phyloP scores from a whole-genome alignment of 1,140 invertebrate species.

The Drosophila burlai region DNA sequence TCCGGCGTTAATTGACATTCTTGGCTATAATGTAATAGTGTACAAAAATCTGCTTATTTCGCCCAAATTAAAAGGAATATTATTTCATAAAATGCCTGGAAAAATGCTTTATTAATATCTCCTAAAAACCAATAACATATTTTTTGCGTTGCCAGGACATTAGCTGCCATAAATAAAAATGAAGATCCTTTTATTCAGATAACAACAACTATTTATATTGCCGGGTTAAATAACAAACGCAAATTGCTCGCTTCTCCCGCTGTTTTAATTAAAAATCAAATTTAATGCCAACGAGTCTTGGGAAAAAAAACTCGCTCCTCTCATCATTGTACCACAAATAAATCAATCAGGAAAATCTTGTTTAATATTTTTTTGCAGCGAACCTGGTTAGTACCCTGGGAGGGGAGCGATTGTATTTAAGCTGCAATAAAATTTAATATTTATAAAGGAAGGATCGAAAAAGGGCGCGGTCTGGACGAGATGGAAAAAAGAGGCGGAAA shows the following conservation, averaged over 20 bases:
- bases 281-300: constrained; percentile 29
- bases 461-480: neutral
- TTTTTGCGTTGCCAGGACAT: neutral
- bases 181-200: constrained; percentile 8
- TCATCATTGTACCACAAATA: constrained; percentile 19
- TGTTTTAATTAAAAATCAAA: constrained; percentile 51
- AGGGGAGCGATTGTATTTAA: constrained; percentile 15
- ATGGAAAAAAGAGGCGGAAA: constrained; percentile 58
- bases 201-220: constrained; percentile 7
- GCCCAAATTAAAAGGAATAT: neutral
- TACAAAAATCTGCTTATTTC: neutral
- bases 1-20: neutral
- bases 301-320: constrained; percentile 9
- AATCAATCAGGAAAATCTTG: constrained; percentile 51
- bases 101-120: neutral
- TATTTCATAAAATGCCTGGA: neutral
- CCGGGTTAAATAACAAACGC: constrained; percentile 12
- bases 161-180: constrained; percentile 1
- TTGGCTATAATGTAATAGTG: neutral
- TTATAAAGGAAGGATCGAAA: constrained; percentile 47
- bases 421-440: constrained; percentile 59
- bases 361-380: constrained; percentile 27
- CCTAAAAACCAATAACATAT: neutral
- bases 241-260: neutral
- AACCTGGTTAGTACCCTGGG: constrained; percentile 5